Percentiles rank a stretch among this genome's conserved stretches.
Evolutionary conservation across 1,140 invertebrate genomes (phyloP).

Genomic region (Galleria mellonella): DNA sequence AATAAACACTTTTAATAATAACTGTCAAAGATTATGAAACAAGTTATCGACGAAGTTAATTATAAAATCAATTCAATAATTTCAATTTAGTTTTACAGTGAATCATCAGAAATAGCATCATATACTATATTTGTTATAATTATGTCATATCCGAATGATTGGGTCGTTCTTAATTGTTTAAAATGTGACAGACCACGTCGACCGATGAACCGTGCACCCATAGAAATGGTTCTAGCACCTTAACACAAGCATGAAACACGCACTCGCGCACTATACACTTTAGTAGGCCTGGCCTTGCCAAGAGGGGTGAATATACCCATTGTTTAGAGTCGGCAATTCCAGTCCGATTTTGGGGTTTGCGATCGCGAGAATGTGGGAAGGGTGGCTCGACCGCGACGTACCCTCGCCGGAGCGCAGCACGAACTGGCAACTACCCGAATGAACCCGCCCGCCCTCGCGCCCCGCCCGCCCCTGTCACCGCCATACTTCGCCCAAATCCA

Average conservation of each 20-base stretch:
- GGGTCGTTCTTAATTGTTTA: constrained; percentile 43
- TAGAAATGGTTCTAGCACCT: constrained; percentile 36
- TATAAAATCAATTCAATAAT: no score
- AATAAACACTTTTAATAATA: no score
- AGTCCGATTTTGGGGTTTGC: constrained; percentile 15
- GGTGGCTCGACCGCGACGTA: constrained; percentile 29
- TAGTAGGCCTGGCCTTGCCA: constrained; percentile 20
- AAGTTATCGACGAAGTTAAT: no score
- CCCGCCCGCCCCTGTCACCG: constrained; percentile 49
- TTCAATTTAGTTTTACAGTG: background rate
- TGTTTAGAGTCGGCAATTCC: constrained; percentile 6
- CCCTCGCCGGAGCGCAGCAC: constrained; percentile 38
- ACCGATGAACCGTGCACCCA: constrained; percentile 46
- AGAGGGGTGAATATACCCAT: constrained; percentile 21
- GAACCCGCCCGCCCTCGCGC: constrained; percentile 43
- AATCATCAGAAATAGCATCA: constrained; percentile 32
- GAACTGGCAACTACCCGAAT: constrained; percentile 40
- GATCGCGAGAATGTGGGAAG: constrained; percentile 25
- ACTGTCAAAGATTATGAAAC: no score
- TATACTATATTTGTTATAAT: constrained; percentile 16
- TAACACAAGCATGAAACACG: constrained; percentile 29
- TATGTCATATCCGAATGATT: constrained; percentile 9
- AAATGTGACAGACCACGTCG: constrained; percentile 42
- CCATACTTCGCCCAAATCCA: constrained; percentile 58
- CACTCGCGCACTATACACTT: constrained; percentile 46